These are phyloP conservation scores for Phyto melanocephala DNA, from an alignment of 2,888 invertebrate genomes.

Conservation along the genomic window DNA sequence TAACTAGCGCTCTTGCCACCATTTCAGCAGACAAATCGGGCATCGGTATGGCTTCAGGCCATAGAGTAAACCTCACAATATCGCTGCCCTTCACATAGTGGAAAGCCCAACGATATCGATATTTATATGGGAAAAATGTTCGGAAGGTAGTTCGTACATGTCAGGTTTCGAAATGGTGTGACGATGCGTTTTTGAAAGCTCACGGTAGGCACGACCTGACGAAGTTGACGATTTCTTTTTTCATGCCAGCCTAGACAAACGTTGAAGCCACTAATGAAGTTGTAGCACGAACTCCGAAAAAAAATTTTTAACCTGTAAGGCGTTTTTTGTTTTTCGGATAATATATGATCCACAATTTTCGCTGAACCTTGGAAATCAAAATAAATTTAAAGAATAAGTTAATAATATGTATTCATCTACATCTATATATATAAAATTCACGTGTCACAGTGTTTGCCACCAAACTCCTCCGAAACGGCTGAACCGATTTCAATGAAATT, in stretches of 20 bases:
- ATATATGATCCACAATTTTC: not conserved
- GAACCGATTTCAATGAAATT: no score
- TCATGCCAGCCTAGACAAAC: conserved; percentile 33
- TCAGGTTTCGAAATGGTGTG: no score
- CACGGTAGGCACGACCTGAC: conserved; percentile 13
- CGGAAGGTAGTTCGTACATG: no score
- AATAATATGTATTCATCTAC: no score
- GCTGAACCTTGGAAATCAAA: not conserved
- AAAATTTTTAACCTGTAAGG: no score
- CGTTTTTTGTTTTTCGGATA: not conserved
- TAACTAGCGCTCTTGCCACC: no score
- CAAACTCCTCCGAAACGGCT: no score
- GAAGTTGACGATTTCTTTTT: conserved; percentile 4
- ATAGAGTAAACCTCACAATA: not conserved
- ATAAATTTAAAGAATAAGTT: no score
- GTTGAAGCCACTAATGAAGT: not conserved
- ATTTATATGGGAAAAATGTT: no score
- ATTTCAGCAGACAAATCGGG: not conserved
- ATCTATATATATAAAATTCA: no score
- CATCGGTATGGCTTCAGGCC: not conserved
- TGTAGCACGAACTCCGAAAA: no score
- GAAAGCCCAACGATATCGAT: not conserved
- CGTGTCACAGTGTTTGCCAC: no score
- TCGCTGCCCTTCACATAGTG: not conserved
- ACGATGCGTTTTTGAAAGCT: conserved; percentile 20